Evolutionary conservation across 2,888 invertebrate species (phyloP).

Genomic region (Dicycla oo): DNA sequence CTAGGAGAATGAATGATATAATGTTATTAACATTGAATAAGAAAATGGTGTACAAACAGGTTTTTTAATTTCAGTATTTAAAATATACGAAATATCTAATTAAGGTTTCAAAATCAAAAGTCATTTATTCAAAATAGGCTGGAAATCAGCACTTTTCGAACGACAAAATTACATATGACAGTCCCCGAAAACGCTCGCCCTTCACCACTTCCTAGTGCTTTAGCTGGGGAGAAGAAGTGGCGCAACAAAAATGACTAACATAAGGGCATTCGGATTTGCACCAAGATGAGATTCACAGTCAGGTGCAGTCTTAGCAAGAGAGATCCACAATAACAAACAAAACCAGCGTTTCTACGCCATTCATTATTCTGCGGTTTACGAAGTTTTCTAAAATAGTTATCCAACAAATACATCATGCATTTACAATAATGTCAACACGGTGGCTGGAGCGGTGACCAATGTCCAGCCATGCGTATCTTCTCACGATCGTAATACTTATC

Average conservation of each 20-base stretch:
- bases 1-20: no score
- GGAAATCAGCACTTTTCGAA: no score
- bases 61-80: not conserved
- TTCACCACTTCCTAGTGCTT: no score
- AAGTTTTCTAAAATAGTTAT: slow-evolving; percentile 33
- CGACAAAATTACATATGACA: no score
- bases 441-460: slow-evolving; percentile 29
- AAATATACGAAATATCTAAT: not conserved
- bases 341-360: slow-evolving; percentile 21
- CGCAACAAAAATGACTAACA: no score
- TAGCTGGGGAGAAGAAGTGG: no score
- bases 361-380: slow-evolving; percentile 17
- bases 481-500: slow-evolving; percentile 63
- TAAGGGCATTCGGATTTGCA: not conserved
- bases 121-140: no score
- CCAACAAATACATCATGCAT: slow-evolving; percentile 39
- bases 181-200: no score
- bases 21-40: no score
- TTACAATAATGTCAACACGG: slow-evolving; percentile 34
- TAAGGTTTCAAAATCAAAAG: no score
- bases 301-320: not conserved
- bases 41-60: not conserved
- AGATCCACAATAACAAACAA: slow-evolving; percentile 14
- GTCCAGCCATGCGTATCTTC: slow-evolving; percentile 66
- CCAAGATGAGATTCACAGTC: slow-evolving; percentile 1